A percentile compares a stretch with the other conserved stretches of the same genome.
Evolutionary conservation across 64 coral and sea anemone genomes (phyloP).

Genomic region (Porites australiensis): DNA sequence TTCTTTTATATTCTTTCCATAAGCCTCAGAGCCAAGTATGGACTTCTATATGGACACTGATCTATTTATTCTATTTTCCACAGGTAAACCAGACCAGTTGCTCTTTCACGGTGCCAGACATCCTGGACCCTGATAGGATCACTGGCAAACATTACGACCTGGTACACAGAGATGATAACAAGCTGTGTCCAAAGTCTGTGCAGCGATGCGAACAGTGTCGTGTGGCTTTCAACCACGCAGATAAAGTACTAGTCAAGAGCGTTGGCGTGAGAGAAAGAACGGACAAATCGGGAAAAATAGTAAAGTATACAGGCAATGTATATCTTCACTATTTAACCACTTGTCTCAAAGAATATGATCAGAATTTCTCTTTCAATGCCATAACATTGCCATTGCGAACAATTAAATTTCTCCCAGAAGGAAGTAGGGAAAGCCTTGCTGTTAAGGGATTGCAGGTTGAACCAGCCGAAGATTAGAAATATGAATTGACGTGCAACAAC

Average conservation of each 20-base stretch:
- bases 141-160: constrained; percentile 40
- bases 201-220: constrained; percentile 47
- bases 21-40: too few relatives aligned
- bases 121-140: constrained; percentile 49
- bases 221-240: constrained; percentile 40
- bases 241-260: constrained; percentile 48
- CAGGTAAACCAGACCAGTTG: constrained; percentile 3
- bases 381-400: constrained; percentile 1
- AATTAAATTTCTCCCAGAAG: constrained; percentile 43
- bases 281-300: constrained; percentile 32
- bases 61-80: neutral
- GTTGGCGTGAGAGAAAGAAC: constrained; percentile 32
- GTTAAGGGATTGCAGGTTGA: constrained; percentile 36
- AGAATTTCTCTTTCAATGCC: constrained; percentile 21
- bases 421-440: constrained; percentile 17
- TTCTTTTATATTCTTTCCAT: too few relatives aligned
- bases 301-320: constrained; percentile 37
- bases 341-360: constrained; percentile 52
- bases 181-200: constrained; percentile 21
- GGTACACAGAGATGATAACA: constrained; percentile 23
- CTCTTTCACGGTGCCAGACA: neutral
- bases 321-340: constrained; percentile 56
- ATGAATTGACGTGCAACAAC: neutral
- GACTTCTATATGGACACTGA: too few relatives aligned
- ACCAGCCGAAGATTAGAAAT: constrained; percentile 8